These are phyloP conservation scores for Pollenia griseotomentosa DNA, from an alignment of 2,888 invertebrate genomes.

Conservation along the genomic window DNA sequence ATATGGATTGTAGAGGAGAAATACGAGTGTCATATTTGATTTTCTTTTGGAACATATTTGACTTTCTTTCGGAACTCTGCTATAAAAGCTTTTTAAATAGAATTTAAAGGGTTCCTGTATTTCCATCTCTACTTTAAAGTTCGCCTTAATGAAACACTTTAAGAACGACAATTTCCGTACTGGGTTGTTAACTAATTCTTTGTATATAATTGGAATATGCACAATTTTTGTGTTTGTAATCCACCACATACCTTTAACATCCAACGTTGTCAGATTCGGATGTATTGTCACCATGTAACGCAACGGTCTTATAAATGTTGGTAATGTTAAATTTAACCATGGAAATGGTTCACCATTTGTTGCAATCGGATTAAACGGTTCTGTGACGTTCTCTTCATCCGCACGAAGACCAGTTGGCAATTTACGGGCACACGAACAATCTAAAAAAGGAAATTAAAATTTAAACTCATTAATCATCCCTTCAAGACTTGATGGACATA, in stretches of 20 bases:
- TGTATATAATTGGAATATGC: too few species aligned
- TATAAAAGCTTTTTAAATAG: too few species aligned
- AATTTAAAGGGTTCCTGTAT: too few species aligned
- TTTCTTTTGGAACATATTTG: too few species aligned
- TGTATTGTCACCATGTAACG: slow-evolving; percentile 95
- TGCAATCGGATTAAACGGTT: slow-evolving; percentile 88
- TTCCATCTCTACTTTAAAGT: too few species aligned
- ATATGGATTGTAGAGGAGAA: too few species aligned
- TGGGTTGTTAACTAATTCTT: too few species aligned
- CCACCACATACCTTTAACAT: slow-evolving; percentile 89
- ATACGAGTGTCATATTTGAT: too few species aligned
- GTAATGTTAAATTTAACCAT: slow-evolving; percentile 91
- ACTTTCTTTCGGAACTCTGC: too few species aligned
- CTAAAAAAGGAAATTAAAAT: slow-evolving; percentile 83
- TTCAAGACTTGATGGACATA: slow-evolving; percentile 30
- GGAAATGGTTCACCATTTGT: slow-evolving; percentile 91
- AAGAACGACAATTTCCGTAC: too few species aligned
- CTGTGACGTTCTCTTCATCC: slow-evolving; percentile 87
- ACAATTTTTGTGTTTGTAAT: too few species aligned
- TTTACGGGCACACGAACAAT: slow-evolving; percentile 89
- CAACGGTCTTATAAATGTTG: slow-evolving; percentile 90
- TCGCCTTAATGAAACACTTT: too few species aligned
- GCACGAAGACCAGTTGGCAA: slow-evolving; percentile 87
- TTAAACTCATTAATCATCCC: slow-evolving; percentile 48
- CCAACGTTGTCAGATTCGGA: slow-evolving; percentile 95